Evolutionary conservation across 2,797 vertebrate species (phyloP), one percentile per base, ranked within the genome.

Genomic region (Cephalopachus bancanus): DNA sequence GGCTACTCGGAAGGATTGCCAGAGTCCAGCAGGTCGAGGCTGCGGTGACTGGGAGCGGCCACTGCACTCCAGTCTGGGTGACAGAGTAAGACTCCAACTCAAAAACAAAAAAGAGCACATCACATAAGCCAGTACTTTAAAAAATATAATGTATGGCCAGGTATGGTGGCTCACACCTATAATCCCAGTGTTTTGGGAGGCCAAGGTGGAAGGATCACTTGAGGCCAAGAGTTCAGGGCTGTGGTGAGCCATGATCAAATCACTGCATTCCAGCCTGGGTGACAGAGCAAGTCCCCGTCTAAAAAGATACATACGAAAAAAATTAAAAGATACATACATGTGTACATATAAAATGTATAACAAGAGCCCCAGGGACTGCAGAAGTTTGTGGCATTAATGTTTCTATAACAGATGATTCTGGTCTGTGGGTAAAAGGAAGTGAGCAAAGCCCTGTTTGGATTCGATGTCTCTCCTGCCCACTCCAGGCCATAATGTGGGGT

Each of bases 311-410:
- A 28, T 64, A 2, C 28, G n/a, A n/a, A n/a, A n/a, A n/a, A n/a
- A n/a, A n/a, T n/a, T n/a, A 65, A 65, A 65, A 67, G 28, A 7
- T 3, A 14, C 28, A 28, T 64, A 2, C 28, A 2, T n/a, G 8
- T 3, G 1, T 1, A 30, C 2, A 30, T 5, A 30, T 2, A 7
- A 20, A 26, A 76, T 15, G 20, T 1, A 10, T 49, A 20, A 3
- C 7, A 15, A 49, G 69, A 91, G 7, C 7, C 8, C 26, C 20
- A 14, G 14, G n/a, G 44, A 60, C 3, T 33, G 22, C 4, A 9
- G 75, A 55, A n/a, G 24, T 22, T 44, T 37, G 20, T 33, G 57
- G 20, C 51, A 65, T 71, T 30, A n/a, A 26, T 24, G 10, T 5
- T 28, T 24, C 51, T 72, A 0, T 15, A 51, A 14, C 20, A 72